phyloP scores from a whole-genome alignment of 1,140 invertebrate genomes.

The Elysia chlorotica region DNA sequence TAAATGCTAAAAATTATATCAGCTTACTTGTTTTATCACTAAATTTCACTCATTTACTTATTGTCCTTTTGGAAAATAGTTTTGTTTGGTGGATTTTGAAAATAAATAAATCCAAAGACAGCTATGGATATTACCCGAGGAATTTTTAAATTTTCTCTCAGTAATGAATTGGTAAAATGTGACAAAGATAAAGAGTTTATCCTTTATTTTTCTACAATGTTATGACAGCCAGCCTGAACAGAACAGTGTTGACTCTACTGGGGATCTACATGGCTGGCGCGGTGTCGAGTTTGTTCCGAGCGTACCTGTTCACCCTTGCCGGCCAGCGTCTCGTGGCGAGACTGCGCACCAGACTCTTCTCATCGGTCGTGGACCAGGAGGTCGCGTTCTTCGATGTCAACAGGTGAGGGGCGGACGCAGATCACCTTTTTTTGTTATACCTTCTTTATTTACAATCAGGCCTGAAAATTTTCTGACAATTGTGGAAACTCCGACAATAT shows the following conservation, averaged over 20 bases:
- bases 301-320: conserved; percentile 55
- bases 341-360: conserved; percentile 50
- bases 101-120: too few relatives aligned
- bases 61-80: not conserved
- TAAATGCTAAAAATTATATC: too few relatives aligned
- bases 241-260: conserved; percentile 49
- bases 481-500: too few relatives aligned
- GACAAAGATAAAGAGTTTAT: not conserved
- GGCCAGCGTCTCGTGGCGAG: conserved; percentile 58
- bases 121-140: too few relatives aligned
- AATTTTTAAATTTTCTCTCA: not conserved
- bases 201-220: not conserved
- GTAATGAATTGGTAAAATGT: not conserved
- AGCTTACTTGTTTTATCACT: too few relatives aligned
- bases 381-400: conserved; percentile 61
- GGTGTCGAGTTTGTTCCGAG: conserved; percentile 44
- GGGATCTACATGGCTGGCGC: conserved; percentile 48
- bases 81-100: not conserved
- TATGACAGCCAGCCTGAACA: conserved; percentile 46
- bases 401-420: too few relatives aligned
- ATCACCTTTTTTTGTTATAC: too few relatives aligned
- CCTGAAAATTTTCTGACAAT: too few relatives aligned
- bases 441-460: too few relatives aligned
- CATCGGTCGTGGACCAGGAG: conserved; percentile 51
- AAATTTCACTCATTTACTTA: not conserved